phyloP scores from a whole-genome alignment of 1,140 invertebrate species.

The Drosophila pectinifera region DNA sequence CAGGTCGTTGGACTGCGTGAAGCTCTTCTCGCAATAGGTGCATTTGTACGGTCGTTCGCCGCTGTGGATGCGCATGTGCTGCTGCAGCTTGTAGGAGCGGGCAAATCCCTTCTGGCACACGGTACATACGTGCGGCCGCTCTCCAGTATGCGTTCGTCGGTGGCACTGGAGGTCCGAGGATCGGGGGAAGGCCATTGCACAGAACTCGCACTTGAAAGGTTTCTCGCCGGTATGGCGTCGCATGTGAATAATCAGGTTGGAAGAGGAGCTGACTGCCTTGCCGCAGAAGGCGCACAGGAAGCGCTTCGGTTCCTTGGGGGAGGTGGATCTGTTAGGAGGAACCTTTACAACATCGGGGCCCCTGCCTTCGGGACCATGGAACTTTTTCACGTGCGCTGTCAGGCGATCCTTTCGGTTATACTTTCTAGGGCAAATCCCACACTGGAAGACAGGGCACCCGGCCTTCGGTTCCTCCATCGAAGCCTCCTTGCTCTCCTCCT shows the following conservation, averaged over 20 bases:
- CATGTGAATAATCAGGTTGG: constrained; percentile 88
- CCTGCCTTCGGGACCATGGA: constrained; percentile 33
- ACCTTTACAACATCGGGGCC: neutral
- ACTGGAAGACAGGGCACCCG: constrained; percentile 85
- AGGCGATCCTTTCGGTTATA: constrained; percentile 86
- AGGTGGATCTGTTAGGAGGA: constrained; percentile 4
- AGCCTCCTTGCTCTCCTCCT: constrained; percentile 12
- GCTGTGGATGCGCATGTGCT: constrained; percentile 88
- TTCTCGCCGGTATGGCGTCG: constrained; percentile 86
- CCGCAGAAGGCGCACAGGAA: constrained; percentile 87
- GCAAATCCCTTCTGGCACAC: constrained; percentile 86
- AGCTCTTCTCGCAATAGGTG: constrained; percentile 87
- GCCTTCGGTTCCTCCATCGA: constrained; percentile 60
- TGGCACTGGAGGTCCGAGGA: constrained; percentile 85
- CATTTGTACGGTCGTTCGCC: constrained; percentile 87
- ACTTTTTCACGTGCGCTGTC: constrained; percentile 71
- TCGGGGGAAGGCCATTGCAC: constrained; percentile 79
- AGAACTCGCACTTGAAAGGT: constrained; percentile 81
- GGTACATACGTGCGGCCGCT: constrained; percentile 87
- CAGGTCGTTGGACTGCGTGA: constrained; percentile 87
- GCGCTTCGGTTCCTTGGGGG: constrained; percentile 62
- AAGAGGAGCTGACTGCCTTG: constrained; percentile 86
- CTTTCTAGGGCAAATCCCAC: constrained; percentile 86
- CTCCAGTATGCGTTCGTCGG: constrained; percentile 87
- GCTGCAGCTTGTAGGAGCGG: constrained; percentile 87